Evolutionary conservation across 2,113 vertebrate species (phyloP).

Genomic region (Spea multiplicata): DNA sequence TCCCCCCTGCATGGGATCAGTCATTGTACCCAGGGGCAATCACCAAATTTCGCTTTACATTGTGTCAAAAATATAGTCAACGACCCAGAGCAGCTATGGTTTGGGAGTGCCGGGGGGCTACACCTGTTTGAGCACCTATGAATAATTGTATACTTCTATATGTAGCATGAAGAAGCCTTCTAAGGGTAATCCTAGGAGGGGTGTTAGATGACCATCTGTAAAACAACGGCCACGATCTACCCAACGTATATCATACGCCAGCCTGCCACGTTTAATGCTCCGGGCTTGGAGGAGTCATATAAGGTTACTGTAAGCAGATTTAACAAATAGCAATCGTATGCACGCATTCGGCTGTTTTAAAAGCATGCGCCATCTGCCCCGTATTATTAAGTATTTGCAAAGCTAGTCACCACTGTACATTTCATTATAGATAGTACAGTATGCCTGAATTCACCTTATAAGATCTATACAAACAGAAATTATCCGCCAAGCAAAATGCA

Average conservation of each 20-base stretch:
- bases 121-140: no score
- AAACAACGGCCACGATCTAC: not conserved
- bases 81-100: no score
- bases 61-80: no score
- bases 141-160: no score
- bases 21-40: no score
- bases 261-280: not conserved
- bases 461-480: slow-evolving; percentile 28
- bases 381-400: slow-evolving; percentile 12
- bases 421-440: not conserved
- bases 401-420: slow-evolving; percentile 6
- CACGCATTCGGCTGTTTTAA: slow-evolving; percentile 23
- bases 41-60: no score
- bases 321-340: slow-evolving; percentile 26
- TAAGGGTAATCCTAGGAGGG: not conserved
- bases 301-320: slow-evolving; percentile 20
- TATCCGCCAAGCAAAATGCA: not conserved
- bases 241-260: not conserved
- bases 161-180: not conserved
- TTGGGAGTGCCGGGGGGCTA: no score
- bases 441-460: slow-evolving; percentile 10
- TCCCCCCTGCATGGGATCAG: no score
- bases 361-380: slow-evolving; percentile 19
- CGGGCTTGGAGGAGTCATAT: slow-evolving; percentile 10
- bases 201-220: not conserved